Conservation (phyloP, 2,113 vertebrate genomes). For the Salvelinus alpinus region DNA sequence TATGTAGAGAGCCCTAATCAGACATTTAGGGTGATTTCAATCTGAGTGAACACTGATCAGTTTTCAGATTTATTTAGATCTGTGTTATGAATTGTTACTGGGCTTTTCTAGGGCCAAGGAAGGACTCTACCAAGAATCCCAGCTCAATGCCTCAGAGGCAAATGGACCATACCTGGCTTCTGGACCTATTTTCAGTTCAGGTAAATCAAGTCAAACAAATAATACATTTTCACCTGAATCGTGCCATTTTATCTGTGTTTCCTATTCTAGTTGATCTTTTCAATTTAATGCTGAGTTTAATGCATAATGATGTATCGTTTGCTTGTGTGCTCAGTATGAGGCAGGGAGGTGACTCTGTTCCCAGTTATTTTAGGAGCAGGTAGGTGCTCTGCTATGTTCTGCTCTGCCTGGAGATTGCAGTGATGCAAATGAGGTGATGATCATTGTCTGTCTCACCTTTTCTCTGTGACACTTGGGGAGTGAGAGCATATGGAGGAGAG, state of each 20-base stretch:
- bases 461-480: conserved; percentile 41
- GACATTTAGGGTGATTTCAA: not conserved
- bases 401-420: conserved; percentile 49
- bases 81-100: not conserved
- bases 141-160: not conserved
- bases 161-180: not conserved
- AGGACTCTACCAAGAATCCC: not conserved
- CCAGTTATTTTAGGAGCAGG: conserved; percentile 53
- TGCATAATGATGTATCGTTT: conserved; percentile 23
- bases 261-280: conserved; percentile 29
- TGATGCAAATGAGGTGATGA: conserved; percentile 62
- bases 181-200: not conserved
- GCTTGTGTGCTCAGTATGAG: conserved; percentile 27
- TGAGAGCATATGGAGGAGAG: conserved; percentile 60
- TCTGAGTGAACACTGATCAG: not conserved
- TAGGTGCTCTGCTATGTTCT: conserved; percentile 41
- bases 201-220: no score
- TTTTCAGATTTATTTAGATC: not conserved
- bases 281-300: conserved; percentile 49
- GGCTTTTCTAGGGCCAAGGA: not conserved
- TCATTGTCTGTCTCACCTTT: conserved; percentile 55
- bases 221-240: no score
- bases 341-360: conserved; percentile 41
- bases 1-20: not conserved
- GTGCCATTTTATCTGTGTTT: not conserved